These are phyloP conservation scores for Boulengerochromis microlepis DNA, from an alignment of 2,113 vertebrate species.

Conservation along the genomic window DNA sequence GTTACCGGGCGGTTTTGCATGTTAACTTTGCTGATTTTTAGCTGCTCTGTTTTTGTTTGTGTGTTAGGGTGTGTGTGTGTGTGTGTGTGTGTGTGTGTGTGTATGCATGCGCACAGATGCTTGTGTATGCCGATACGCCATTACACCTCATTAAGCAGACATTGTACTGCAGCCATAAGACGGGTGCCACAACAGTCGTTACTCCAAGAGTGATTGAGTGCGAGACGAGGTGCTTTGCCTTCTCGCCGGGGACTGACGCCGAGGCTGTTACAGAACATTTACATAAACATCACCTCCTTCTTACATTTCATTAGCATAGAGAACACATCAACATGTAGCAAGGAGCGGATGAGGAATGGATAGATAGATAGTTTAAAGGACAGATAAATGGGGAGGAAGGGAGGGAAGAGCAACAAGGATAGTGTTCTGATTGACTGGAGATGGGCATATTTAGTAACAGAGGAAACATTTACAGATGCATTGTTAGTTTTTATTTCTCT, in stretches of 20 bases:
- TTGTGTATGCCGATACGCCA: background rate
- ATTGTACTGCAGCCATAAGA: constrained; percentile 37
- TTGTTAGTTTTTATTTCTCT: constrained; percentile 16
- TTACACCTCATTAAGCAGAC: constrained; percentile 49
- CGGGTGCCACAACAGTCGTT: background rate
- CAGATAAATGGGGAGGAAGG: background rate
- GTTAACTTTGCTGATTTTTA: background rate
- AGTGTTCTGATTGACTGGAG: background rate
- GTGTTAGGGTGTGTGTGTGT: background rate
- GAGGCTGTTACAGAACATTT: constrained; percentile 36
- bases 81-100: background rate
- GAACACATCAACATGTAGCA: constrained; percentile 27
- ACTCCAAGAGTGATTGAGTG: constrained; percentile 33
- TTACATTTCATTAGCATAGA: constrained; percentile 54
- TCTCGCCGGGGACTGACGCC: constrained; percentile 10
- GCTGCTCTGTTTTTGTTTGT: background rate
- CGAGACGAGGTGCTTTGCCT: constrained; percentile 1
- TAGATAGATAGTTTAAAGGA: constrained; percentile 1
- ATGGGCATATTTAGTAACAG: background rate
- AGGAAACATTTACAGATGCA: constrained; percentile 9
- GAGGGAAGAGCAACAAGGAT: background rate
- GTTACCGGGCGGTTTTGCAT: background rate
- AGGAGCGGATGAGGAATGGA: background rate
- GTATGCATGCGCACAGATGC: background rate
- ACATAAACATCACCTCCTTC: constrained; percentile 47